Evolutionary conservation across 2,888 invertebrate genomes (phyloP).

Genomic region (Mesoligia furuncula): DNA sequence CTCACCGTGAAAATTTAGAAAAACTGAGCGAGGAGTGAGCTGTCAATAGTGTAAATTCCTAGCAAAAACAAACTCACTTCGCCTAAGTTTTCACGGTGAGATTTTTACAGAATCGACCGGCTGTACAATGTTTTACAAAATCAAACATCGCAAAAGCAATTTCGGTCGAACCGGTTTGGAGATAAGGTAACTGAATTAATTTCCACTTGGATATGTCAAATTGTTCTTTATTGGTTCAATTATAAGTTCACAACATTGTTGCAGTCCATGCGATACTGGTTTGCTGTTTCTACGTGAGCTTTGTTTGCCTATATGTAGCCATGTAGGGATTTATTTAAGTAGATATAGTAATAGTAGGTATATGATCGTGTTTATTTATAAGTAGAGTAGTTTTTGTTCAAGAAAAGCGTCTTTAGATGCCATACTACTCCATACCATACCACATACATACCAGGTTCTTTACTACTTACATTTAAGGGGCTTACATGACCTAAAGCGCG

Average conservation of each 20-base stretch:
- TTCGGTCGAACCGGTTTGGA: conserved; percentile 31
- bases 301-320: neutral
- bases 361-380: neutral
- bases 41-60: too few species aligned
- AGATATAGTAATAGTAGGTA: neutral
- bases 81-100: too few species aligned
- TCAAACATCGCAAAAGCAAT: conserved; percentile 1
- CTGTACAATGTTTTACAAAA: neutral
- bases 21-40: too few species aligned
- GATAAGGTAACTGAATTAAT: conserved; percentile 39
- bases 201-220: conserved; percentile 51
- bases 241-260: conserved; percentile 44
- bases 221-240: conserved; percentile 51
- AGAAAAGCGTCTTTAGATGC: too few species aligned
- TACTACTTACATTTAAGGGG: too few species aligned
- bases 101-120: too few species aligned
- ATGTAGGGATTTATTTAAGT: neutral
- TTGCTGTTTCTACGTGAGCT: neutral
- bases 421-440: too few species aligned
- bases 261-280: conserved; percentile 36
- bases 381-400: neutral
- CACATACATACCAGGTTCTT: too few species aligned
- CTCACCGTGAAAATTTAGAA: too few species aligned
- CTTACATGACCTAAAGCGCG: too few species aligned
- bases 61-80: too few species aligned